Base-by-base conservation (phyloP, 2,113 vertebrate species). In the Campylomormyrus numenius region DNA sequence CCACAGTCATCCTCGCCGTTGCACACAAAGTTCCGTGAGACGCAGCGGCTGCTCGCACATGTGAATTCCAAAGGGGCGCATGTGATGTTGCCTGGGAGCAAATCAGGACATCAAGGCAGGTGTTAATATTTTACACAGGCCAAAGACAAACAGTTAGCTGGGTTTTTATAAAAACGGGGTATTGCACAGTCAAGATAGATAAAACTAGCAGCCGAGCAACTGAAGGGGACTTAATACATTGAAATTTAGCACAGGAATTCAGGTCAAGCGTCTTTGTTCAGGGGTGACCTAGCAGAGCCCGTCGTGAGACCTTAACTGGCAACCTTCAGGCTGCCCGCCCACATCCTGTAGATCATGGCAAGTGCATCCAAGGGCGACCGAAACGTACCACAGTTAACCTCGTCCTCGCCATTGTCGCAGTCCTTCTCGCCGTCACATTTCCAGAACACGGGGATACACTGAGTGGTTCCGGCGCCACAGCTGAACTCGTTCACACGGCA, bases 1-100 rank as follows among this genome's bases (percentile, higher is more conserved):
- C 96, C 97, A 21, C 98, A 99, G 94, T 99, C 98, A n/a, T 99
- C 98, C 93, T 99, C 97, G 2, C 98, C 94, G 5, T 99, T 99
- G 90, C 98, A 99, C 84, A 97, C 96, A 53, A 99, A 99, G 93
- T 96, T 98, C 19, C 93, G 96, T 9, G 98, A 99, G 93, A 99
- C 95, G 89, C 98, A 99, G 74, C 97, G 97, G 2, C 97, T 96
- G 11, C 96, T 99, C 93, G 94, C 95, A 49, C 98, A 99, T 0
- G 98, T 99, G 95, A 99, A 99, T 92, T 99, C 98, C 15, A 97
- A 94, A 15, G 96, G 93, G 48, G 96, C 97, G 6, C 98, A 99
- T 0, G 98, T 99, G 86, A 98, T 93, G 90, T 98, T 99, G 48
- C 97, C 98, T 99, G 88, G 27, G 21, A 19, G 89, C 90, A 91